Percentiles rank a stretch among this genome's conserved stretches.
Conservation (phyloP, 2,113 vertebrate species). For the Rallus limicola region DNA sequence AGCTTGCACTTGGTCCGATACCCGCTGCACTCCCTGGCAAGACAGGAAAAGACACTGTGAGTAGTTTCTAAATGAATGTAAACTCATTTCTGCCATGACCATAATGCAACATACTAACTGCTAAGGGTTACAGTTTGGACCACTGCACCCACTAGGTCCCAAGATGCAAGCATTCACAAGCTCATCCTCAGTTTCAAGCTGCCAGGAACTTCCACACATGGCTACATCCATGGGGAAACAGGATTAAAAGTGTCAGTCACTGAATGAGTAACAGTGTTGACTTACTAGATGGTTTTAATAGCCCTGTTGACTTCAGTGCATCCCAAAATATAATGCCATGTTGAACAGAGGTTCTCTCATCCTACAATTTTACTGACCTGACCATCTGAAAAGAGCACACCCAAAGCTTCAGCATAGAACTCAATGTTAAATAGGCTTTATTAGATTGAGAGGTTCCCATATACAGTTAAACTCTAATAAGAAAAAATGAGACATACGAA, state of each 20-base stretch:
- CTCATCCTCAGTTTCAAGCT: not conserved
- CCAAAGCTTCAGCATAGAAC: not conserved
- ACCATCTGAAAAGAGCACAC: accelerated
- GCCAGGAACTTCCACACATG: not conserved
- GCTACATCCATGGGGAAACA: not conserved
- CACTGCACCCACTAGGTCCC: not conserved
- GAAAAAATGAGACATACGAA: not conserved
- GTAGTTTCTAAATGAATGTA: not conserved
- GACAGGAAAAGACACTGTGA: not conserved
- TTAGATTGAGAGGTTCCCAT: not conserved
- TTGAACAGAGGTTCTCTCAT: not conserved
- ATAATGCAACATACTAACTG: not conserved
- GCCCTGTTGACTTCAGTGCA: not conserved
- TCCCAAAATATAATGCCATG: accelerated
- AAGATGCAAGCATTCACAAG: not conserved
- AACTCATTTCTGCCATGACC: accelerated
- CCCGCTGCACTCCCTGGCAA: not conserved
- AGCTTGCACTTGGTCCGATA: not conserved
- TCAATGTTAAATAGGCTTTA: not conserved
- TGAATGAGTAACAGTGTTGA: not conserved
- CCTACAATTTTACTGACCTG: not conserved
- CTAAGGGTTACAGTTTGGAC: not conserved
- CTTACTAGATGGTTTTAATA: not conserved
- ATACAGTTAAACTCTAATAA: not conserved
- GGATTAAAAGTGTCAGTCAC: not conserved